Evolutionary conservation across 1,140 invertebrate species (phyloP), one percentile per base, ranked within the genome.

Genomic region (Formica selysi): DNA sequence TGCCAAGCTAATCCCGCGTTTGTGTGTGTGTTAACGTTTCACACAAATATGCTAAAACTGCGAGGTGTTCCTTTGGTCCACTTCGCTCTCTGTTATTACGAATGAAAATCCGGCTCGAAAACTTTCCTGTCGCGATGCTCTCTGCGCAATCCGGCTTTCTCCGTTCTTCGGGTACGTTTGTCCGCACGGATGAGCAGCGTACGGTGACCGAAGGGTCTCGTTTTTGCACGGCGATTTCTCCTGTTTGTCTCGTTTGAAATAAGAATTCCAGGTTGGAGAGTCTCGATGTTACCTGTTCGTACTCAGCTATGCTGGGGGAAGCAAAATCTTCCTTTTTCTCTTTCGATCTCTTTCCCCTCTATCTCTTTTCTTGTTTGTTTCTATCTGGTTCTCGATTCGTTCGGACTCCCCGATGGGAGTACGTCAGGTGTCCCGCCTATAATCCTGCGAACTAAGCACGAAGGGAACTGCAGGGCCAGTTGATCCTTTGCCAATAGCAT

Each of bases 101-200:
- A 73, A 83, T 74, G 79, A 74, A 83, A 83, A 83, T 83, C 68
- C 79, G 68, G 68, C 79, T 83, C 61, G 79, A 38, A 62, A 83
- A 83, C 51, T 83, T 83, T 62, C 13, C 41, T 44, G 68, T 83
- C 68, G 44, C 76, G 79, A 73, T 70, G 79, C 54, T 68, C 68
- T 83, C 54, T 36, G 68, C 54, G 29, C 79, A 83, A 83, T 83
- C 79, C 79, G 79, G 79, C 79, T 83, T 83, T 83, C 79, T 83
- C 68, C 51, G 38, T 73, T 81, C 79, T 29, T 83, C 57, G 68
- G 38, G 32, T 62, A 36, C 79, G 79, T 73, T 83, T 61, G 79
- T 83, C 13, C 79, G 79, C 68, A 83, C 79, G 79, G 54, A 74
- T 48, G 68, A 74, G 73, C 54, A 26, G 79, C 54, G 54, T 44